Base-by-base conservation (phyloP, 2,888 invertebrate species). In the Zele albiditarsus region DNA sequence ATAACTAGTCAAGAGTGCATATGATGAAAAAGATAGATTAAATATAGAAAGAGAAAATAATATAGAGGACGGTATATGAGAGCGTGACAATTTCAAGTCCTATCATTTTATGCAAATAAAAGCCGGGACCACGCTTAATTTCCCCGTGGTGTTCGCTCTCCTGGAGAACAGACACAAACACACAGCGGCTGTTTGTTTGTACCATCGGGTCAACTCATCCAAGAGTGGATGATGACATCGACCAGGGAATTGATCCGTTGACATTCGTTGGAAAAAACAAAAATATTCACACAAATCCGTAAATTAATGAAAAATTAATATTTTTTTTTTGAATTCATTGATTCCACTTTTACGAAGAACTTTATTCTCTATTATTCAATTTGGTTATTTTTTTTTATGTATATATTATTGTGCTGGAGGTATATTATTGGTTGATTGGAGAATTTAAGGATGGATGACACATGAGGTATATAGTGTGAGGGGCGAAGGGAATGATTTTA, bases 61-160 rank as follows among this genome's bases (percentile, higher is more conserved):
- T 57, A 63, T 70, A 65, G 58, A 69, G 60, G 57, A 73, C 71
- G 73, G 60, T 79, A 79, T 80, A 74, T 78, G 78, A 82, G 84
- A 84, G 87, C 85, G 84, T 85, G 84, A 87, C 84, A 82, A 82
- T 84, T 81, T 75, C 83, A 77, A 84, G 85, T 85, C 83, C 85
- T 83, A 89, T 89, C 87, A 89, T 88, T 89, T 89, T 88, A 89
- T 89, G 89, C 88, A 89, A 88, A 89, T 88, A 88, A 87, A 86
- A 86, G 80, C 81, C 78, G 77, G 80, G 84, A 80, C 76, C 75
- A 84, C 83, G 86, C 84, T 87, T 89, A 88, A 89, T 88, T 88
- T 89, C 88, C 89, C 89, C 81, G 79, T 85, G 86, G 88, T 87
- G 84, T 87, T 88, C 79, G 67, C 76, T 77, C 73, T 73, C 53